Conservation (phyloP, 92 coral and sea anemone species). For the Meandrina meandrites region DNA sequence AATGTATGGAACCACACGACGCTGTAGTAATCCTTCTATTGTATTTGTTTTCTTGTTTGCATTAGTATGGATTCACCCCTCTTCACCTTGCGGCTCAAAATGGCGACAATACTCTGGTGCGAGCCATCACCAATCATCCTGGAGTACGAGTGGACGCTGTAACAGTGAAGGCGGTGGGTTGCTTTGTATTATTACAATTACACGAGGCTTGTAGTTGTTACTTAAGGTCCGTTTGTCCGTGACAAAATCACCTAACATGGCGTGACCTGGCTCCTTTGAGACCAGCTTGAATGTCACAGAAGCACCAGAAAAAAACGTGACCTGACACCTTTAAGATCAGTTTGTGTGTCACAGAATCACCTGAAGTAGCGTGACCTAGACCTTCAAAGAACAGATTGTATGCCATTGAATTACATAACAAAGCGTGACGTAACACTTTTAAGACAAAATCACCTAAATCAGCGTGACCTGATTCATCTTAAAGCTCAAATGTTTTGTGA, state of each 20-base stretch:
- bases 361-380: no score
- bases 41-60: background rate
- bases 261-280: no score
- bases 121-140: constrained; percentile 81
- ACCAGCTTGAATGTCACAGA: no score
- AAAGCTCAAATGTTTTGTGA: no score
- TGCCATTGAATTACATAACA: no score
- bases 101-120: constrained; percentile 85
- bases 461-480: no score
- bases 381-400: no score
- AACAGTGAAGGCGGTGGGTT: constrained; percentile 74
- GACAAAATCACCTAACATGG: background rate
- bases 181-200: background rate
- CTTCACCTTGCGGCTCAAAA: constrained; percentile 96
- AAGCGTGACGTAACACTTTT: no score
- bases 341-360: no score
- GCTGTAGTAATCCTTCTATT: background rate
- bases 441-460: background rate
- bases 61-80: constrained; percentile 89
- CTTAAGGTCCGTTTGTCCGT: background rate
- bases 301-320: no score
- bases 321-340: no score
- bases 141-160: constrained; percentile 77
- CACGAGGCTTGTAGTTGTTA: background rate
- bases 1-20: no score